Conservation (phyloP, 2,888 invertebrate genomes). For the Ctena decussata region DNA sequence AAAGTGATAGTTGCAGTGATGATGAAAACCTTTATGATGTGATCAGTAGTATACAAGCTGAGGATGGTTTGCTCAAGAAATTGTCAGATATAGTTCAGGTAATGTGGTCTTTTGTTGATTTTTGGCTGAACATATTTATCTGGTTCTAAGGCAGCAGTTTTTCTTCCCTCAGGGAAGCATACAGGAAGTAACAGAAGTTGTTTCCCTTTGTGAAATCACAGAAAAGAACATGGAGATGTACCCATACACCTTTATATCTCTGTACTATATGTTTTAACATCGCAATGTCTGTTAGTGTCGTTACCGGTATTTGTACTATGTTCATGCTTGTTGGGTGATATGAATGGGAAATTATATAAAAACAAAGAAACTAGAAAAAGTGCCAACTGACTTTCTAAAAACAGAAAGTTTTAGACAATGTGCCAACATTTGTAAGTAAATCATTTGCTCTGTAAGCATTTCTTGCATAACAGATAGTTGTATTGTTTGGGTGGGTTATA, state of each 20-base stretch:
- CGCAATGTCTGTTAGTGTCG: no score
- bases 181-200: no score
- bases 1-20: neutral
- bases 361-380: neutral
- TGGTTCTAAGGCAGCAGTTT: no score
- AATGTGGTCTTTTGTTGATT: neutral
- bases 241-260: no score
- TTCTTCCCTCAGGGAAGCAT: no score
- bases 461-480: neutral
- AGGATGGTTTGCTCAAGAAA: neutral
- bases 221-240: no score
- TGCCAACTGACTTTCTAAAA: neutral
- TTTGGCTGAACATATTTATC: neutral
- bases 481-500: no score
- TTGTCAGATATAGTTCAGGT: neutral
- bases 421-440: neutral
- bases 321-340: no score
- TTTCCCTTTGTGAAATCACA: no score
- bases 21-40: neutral
- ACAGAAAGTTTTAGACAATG: neutral
- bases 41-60: neutral
- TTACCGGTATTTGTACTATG: no score
- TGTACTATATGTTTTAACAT: no score
- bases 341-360: neutral
- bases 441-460: neutral